A percentile compares a stretch with the other conserved stretches of the same genome.
phyloP scores from a whole-genome alignment of 2,113 vertebrate genomes.

The Fregetta grallaria region DNA sequence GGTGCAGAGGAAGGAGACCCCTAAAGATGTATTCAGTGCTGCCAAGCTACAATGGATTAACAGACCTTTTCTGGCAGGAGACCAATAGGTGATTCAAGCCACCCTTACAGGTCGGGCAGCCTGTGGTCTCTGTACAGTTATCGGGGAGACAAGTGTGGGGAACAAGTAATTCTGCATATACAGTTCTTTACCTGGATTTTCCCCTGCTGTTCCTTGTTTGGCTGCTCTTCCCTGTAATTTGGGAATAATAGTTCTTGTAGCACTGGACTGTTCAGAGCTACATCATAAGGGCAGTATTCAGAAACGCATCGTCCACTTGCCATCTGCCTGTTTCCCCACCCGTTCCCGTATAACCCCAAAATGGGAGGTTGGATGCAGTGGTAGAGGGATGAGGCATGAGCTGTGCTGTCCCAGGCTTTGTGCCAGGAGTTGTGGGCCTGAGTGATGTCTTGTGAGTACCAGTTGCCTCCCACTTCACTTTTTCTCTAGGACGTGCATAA shows the following conservation, averaged over 20 bases:
- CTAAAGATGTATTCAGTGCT: not conserved
- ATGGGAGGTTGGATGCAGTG: not conserved
- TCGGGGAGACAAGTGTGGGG: not conserved
- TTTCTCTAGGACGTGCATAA: accelerated
- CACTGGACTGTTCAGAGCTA: not conserved
- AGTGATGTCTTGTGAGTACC: not conserved
- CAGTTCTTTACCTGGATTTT: not conserved
- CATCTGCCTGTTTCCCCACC: not conserved
- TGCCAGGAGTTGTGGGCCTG: not conserved
- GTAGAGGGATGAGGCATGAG: not conserved
- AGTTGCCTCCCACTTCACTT: not conserved
- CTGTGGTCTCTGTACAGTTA: not conserved
- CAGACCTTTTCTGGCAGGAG: not conserved
- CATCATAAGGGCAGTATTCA: not conserved
- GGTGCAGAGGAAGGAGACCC: not conserved
- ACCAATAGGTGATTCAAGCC: not conserved
- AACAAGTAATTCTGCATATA: not conserved
- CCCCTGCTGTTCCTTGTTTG: not conserved
- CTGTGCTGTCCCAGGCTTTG: not conserved
- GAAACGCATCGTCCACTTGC: not conserved
- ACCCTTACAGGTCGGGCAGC: not conserved
- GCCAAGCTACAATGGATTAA: not conserved
- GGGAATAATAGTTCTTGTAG: not conserved
- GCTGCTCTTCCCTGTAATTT: not conserved
- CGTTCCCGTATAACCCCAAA: not conserved